Conservation (phyloP, 2,888 invertebrate genomes). For the Spilosoma lubricipeda region DNA sequence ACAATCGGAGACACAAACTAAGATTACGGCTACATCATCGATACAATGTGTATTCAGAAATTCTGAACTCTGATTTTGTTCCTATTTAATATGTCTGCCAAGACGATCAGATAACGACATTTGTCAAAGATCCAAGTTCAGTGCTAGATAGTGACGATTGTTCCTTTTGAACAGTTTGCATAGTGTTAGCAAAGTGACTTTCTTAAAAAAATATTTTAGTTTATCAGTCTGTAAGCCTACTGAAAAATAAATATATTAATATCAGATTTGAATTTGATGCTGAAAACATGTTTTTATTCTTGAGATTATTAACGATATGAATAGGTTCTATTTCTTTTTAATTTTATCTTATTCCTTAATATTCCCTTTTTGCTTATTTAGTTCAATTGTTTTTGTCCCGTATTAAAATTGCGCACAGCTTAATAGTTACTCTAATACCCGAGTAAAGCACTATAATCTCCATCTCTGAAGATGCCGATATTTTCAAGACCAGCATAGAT, state of each 20-base stretch:
- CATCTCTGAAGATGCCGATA: too few species aligned
- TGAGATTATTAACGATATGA: not conserved
- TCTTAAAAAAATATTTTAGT: not conserved
- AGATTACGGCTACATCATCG: not conserved
- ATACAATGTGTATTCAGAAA: not conserved
- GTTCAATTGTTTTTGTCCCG: too few species aligned
- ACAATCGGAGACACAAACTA: not conserved
- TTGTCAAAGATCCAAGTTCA: conserved; percentile 19
- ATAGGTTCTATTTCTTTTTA: too few species aligned
- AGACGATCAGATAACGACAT: not conserved
- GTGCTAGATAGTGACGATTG: conserved; percentile 2
- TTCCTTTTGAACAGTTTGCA: too few species aligned
- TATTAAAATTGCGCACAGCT: too few species aligned
- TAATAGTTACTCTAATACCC: too few species aligned
- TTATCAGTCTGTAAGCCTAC: too few species aligned
- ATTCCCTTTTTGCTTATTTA: too few species aligned
- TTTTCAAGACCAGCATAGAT: too few species aligned
- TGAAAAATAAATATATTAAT: not conserved
- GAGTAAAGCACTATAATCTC: too few species aligned
- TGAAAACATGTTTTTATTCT: not conserved
- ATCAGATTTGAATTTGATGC: too few species aligned
- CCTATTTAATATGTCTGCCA: conserved; percentile 8
- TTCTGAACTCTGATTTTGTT: conserved; percentile 1
- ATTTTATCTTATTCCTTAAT: too few species aligned
- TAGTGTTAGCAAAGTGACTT: not conserved